Evolutionary conservation across 2,888 invertebrate genomes (phyloP).

Genomic region (Lasioglossum calceatum): DNA sequence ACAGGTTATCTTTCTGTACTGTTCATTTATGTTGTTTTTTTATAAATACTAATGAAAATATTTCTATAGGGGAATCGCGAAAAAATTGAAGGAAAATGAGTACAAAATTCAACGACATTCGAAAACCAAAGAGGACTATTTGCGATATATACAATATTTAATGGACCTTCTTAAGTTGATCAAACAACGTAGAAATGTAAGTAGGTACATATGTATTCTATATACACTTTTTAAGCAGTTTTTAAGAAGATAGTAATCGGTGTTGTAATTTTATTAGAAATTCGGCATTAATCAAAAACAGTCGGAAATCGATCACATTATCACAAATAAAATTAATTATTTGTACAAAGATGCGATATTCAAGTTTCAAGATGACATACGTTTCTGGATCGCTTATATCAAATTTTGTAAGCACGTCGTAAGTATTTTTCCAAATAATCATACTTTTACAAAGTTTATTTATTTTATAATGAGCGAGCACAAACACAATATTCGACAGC

Average conservation of each 20-base stretch:
- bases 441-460: neutral
- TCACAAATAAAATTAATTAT: constrained; percentile 90
- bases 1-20: constrained; percentile 17
- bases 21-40: neutral
- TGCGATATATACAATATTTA: constrained; percentile 90
- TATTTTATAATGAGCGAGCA: neutral
- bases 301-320: constrained; percentile 88
- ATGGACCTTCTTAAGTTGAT: constrained; percentile 89
- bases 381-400: constrained; percentile 91
- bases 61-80: constrained; percentile 87
- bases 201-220: constrained; percentile 5
- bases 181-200: constrained; percentile 86
- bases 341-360: constrained; percentile 90
- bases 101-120: constrained; percentile 89
- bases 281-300: constrained; percentile 87
- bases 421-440: constrained; percentile 71
- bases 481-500: constrained; percentile 67
- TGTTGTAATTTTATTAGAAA: constrained; percentile 77
- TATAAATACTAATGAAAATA: neutral
- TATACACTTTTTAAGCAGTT: neutral
- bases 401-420: constrained; percentile 91
- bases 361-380: constrained; percentile 89
- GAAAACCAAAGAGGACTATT: constrained; percentile 90
- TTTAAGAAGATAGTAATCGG: neutral
- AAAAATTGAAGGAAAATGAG: constrained; percentile 90